Conservation (phyloP, 2,888 invertebrate genomes). For the Stramonita haemastoma region DNA sequence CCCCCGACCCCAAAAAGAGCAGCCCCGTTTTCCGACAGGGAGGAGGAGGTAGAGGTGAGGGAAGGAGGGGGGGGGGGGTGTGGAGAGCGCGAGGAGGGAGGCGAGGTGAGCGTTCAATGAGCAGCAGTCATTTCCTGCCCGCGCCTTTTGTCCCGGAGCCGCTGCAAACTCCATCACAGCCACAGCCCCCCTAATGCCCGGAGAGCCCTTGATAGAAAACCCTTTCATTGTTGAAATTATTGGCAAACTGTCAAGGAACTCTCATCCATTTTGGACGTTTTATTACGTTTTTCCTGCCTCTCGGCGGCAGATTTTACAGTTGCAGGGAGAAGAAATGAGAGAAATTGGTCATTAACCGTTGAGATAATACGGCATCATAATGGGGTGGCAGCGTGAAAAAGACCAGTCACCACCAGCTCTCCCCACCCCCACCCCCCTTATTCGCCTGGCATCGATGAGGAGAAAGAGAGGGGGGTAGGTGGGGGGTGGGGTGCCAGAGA, state of each 20-base stretch:
- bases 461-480: background rate
- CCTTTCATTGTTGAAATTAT: slow-evolving; percentile 53
- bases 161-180: slow-evolving; percentile 44
- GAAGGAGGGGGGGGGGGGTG: no score
- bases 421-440: background rate
- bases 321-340: slow-evolving; percentile 50
- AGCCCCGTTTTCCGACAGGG: no score
- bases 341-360: slow-evolving; percentile 52
- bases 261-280: slow-evolving; percentile 51
- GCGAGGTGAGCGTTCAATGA: slow-evolving; percentile 33
- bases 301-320: slow-evolving; percentile 48
- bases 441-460: slow-evolving; percentile 6
- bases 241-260: slow-evolving; percentile 52
- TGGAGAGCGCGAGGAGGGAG: background rate
- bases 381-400: slow-evolving; percentile 36
- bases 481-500: background rate
- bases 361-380: slow-evolving; percentile 52
- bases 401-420: slow-evolving; percentile 13
- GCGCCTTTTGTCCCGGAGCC: slow-evolving; percentile 43
- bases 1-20: no score
- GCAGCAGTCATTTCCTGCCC: slow-evolving; percentile 50
- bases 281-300: slow-evolving; percentile 52
- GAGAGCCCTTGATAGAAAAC: slow-evolving; percentile 44
- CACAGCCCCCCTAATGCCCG: slow-evolving; percentile 42
- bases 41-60: no score